A percentile compares a stretch with the other conserved stretches of the same genome.
Conservation (phyloP, 2,797 vertebrate genomes). For the Geotrypetes seraphini region DNA sequence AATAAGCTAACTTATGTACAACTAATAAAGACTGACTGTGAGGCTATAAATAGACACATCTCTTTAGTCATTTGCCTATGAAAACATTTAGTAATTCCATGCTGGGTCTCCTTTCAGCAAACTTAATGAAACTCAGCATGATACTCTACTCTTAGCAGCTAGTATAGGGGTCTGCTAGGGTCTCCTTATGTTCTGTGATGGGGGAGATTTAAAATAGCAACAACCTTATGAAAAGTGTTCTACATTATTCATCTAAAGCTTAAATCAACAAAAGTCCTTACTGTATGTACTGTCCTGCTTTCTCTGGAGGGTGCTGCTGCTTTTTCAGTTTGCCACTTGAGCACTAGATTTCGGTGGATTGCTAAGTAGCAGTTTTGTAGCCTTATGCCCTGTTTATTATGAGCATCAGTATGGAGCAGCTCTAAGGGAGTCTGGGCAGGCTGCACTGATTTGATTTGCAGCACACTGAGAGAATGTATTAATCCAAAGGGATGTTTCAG, state of each 20-base stretch:
- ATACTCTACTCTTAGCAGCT: conserved; percentile 56
- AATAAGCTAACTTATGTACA: conserved; percentile 11
- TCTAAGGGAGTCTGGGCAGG: conserved; percentile 26
- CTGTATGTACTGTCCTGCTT: conserved; percentile 17
- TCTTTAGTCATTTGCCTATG: conserved; percentile 48
- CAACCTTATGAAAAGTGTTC: conserved; percentile 42
- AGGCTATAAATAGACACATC: conserved; percentile 46
- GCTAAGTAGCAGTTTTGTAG: conserved; percentile 20
- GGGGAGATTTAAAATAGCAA: conserved; percentile 68
- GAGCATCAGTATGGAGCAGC: conserved; percentile 13
- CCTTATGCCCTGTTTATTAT: conserved; percentile 27
- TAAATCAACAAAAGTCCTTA: conserved; percentile 11
- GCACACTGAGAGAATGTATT: conserved; percentile 33
- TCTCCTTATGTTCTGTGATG: conserved; percentile 47
- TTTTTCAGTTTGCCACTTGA: conserved; percentile 25
- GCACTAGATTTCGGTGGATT: conserved; percentile 15
- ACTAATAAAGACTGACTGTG: conserved; percentile 31
- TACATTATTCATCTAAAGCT: conserved; percentile 23
- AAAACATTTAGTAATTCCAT: conserved; percentile 63
- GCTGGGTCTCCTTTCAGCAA: conserved; percentile 65
- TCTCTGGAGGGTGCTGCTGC: conserved; percentile 32
- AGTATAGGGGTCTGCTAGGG: conserved; percentile 52
- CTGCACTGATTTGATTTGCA: conserved; percentile 37
- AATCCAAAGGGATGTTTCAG: conserved; percentile 24
- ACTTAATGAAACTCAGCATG: conserved; percentile 81